A percentile compares a stretch with the other conserved stretches of the same genome.
Evolutionary conservation across 2,888 invertebrate genomes (phyloP).

Genomic region (Acronicta aceris): DNA sequence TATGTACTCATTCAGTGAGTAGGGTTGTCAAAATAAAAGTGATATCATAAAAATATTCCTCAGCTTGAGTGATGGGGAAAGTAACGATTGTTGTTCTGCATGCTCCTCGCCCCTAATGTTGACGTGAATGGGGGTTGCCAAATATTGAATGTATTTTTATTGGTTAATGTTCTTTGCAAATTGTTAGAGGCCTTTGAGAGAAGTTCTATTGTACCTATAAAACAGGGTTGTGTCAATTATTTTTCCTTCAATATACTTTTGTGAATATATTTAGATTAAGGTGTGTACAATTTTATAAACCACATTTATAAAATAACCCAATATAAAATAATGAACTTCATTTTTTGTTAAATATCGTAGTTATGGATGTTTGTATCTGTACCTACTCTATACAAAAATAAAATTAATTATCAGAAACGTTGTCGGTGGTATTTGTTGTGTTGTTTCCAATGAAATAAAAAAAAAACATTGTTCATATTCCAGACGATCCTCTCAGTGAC

Average conservation of each 20-base stretch:
- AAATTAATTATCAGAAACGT: constrained; percentile 30
- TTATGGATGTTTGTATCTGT: too few species aligned
- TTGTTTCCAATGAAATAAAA: constrained; percentile 8
- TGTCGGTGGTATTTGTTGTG: constrained; percentile 9
- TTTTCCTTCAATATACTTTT: too few species aligned
- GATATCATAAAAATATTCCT: constrained; percentile 10
- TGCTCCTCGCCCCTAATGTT: neutral
- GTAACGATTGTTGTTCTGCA: constrained; percentile 16
- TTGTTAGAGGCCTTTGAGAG: neutral
- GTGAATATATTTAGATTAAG: too few species aligned
- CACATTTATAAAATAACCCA: too few species aligned
- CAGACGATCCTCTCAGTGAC: constrained; percentile 7
- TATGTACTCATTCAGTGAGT: neutral
- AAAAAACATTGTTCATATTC: constrained; percentile 6
- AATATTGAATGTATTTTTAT: constrained; percentile 2
- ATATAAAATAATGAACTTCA: too few species aligned
- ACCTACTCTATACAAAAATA: neutral
- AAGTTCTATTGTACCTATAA: neutral
- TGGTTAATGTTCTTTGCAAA: constrained; percentile 9
- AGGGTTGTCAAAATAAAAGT: constrained; percentile 4
- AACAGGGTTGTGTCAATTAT: neutral
- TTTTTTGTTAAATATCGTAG: too few species aligned
- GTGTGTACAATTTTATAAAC: too few species aligned
- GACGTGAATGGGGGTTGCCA: neutral
- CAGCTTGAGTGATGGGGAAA: constrained; percentile 6